Conservation (phyloP, 2,888 invertebrate species). For the Brachypterus glaber region DNA sequence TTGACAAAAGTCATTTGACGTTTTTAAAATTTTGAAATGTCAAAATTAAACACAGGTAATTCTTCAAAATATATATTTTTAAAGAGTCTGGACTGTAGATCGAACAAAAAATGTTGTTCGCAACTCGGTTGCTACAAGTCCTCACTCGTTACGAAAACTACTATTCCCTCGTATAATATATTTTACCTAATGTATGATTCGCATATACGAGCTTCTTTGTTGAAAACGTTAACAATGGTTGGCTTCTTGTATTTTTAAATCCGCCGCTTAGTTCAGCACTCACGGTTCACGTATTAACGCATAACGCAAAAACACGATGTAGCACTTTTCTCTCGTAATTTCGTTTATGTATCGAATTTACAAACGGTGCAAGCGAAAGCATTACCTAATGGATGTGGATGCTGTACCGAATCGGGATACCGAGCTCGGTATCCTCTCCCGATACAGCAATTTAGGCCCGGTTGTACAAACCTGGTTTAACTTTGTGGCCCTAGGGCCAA, state of each 20-base stretch:
- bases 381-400: constrained; percentile 7
- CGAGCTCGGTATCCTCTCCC: too few species aligned
- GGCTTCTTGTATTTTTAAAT: constrained; percentile 20
- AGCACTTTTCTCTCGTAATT: constrained; percentile 26
- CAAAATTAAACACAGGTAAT: too few species aligned
- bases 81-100: too few species aligned
- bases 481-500: too few species aligned
- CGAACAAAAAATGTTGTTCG: too few species aligned
- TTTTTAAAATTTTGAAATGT: too few species aligned
- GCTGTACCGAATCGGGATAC: too few species aligned
- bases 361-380: constrained; percentile 8
- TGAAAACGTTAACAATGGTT: constrained; percentile 10
- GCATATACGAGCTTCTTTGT: constrained; percentile 1
- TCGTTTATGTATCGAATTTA: constrained; percentile 18
- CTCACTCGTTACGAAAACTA: background rate
- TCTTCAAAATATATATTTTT: too few species aligned
- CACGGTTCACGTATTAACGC: constrained; percentile 22
- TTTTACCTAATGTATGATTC: background rate
- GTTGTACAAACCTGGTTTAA: too few species aligned
- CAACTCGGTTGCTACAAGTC: background rate
- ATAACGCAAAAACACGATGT: constrained; percentile 23
- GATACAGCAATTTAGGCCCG: too few species aligned
- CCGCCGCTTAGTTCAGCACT: constrained; percentile 18
- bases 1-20: too few species aligned
- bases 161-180: constrained; percentile 1